Percentiles rank a stretch among this genome's conserved stretches.
Conservation (phyloP, 2,797 vertebrate species). For the Poeciliopsis presidionis region DNA sequence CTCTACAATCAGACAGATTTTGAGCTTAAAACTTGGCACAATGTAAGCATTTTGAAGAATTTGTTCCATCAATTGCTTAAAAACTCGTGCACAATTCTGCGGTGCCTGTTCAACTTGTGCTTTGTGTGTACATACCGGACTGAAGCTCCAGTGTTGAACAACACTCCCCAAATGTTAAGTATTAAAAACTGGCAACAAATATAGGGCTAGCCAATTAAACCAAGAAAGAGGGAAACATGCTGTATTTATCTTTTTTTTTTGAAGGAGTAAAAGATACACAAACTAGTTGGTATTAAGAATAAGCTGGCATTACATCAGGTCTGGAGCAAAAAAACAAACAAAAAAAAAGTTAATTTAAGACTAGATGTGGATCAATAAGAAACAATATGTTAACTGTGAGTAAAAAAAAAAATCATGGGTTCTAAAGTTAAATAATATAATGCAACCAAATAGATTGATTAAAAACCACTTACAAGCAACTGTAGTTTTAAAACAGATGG, state of each 20-base stretch:
- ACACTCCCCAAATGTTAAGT: background rate
- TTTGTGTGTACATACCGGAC: background rate
- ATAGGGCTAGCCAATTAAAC: background rate
- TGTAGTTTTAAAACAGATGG: background rate
- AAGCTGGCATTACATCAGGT: background rate
- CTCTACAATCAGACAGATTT: background rate
- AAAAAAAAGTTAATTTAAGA: background rate
- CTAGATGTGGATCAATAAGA: background rate
- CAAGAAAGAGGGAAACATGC: background rate
- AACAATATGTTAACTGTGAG: background rate
- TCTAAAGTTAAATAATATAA: background rate
- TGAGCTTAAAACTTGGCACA: background rate
- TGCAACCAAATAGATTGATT: background rate
- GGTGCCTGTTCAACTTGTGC: background rate
- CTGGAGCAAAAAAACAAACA: background rate
- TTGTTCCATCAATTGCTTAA: background rate
- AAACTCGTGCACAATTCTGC: background rate
- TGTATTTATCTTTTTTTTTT: background rate
- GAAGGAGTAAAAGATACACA: background rate
- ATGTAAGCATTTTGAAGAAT: background rate
- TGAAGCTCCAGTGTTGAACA: background rate
- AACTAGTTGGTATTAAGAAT: background rate
- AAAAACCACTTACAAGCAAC: background rate
- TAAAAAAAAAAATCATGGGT: background rate
- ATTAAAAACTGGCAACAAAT: conserved; percentile 7